Evolutionary conservation across 1,140 invertebrate species (phyloP), one percentile per base, ranked within the genome.

Genomic region (Eupristina koningsbergeri): DNA sequence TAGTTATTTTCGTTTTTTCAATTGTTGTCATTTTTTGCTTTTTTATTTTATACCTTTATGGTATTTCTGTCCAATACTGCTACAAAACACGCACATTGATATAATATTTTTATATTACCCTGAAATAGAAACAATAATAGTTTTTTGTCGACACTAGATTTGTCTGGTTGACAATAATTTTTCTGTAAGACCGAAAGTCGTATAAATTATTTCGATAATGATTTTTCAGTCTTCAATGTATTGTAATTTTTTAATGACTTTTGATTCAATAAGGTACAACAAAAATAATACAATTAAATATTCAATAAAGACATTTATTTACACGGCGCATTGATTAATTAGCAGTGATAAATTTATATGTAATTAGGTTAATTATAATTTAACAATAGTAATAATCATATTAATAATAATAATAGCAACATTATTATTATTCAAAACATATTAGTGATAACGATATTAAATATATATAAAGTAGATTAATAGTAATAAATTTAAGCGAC

Each of bases 11-110:
- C 77, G 82, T 78, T 29, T 0, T 78, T 77, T 41, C 67, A 31
- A 78, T n/a, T 85, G 34, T 7, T 36, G 2, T 79, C 53, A 39
- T 77, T 58, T n/a, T n/a, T n/a, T n/a, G n/a, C n/a, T n/a, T n/a
- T n/a, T n/a, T n/a, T n/a, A 17, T 74, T 77, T 22, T 26, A 80
- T 81, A 41, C 87, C 58, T 45, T 45, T 53, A 45, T 11, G 26
- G 19, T 64, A 61, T 84, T 84, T 90, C 89, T 90, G 89, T 90
- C 88, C 89, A 90, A 87, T 88, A 88, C 88, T 88, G 81, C 85
- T 86, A 86, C 29, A 73, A 69, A 84, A 85, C 74, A 45, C 31
- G 26, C 81, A 64, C 79, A 74, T 53, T 80, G 36, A 61, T 74
- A 79, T 86, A 19, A 82, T 41, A 83, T 19, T 17, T 80, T 76